These are phyloP conservation scores for Agapornis roseicollis DNA, from an alignment of 2,113 vertebrate genomes.

Conservation along the genomic window DNA sequence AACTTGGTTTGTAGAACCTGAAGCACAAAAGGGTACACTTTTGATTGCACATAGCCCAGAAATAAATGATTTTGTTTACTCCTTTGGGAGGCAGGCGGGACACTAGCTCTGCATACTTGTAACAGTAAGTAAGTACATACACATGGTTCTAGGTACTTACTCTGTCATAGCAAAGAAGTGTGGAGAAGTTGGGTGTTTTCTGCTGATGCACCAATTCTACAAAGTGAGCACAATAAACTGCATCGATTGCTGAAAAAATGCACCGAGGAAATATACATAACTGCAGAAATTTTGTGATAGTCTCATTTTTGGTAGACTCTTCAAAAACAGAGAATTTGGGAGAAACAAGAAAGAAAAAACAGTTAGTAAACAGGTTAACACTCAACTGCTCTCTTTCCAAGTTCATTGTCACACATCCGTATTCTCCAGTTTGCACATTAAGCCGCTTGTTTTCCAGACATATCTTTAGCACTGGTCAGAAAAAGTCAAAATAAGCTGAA, in stretches of 20 bases:
- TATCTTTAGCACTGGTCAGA: not conserved
- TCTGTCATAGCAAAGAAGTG: slow-evolving; percentile 95
- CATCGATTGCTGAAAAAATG: slow-evolving; percentile 98
- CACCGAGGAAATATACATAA: slow-evolving; percentile 98
- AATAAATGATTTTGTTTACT: not conserved
- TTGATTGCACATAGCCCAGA: not conserved
- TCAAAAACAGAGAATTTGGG: slow-evolving; percentile 39
- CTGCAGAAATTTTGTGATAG: slow-evolving; percentile 98
- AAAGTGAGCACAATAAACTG: slow-evolving; percentile 96
- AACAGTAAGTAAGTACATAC: not conserved
- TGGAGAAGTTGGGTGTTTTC: slow-evolving; percentile 98
- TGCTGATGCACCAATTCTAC: slow-evolving; percentile 98
- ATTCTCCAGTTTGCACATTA: not conserved
- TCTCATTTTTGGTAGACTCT: slow-evolving; percentile 99
- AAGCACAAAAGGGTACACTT: not conserved
- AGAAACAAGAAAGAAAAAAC: not conserved
- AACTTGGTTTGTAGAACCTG: not conserved
- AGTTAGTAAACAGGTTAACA: not conserved
- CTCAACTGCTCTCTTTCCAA: not conserved
- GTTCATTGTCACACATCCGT: not conserved
- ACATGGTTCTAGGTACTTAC: slow-evolving; percentile 74
- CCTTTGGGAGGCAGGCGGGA: not conserved
- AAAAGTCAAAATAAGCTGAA: not conserved
- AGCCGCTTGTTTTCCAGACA: not conserved
- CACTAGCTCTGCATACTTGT: not conserved